phyloP scores from a whole-genome alignment of 2,888 invertebrate species.

The Phyllotreta cruciferae region DNA sequence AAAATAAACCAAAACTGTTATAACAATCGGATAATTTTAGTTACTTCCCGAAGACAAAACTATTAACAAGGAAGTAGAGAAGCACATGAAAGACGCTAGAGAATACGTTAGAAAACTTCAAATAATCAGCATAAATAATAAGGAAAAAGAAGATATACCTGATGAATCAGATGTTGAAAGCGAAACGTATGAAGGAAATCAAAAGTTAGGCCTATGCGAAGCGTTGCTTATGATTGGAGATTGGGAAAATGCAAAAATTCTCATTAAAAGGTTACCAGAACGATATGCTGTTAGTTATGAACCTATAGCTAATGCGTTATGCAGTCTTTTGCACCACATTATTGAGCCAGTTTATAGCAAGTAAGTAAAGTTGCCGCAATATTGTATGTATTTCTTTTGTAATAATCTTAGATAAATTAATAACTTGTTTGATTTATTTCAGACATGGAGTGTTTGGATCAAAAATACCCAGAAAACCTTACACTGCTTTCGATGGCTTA shows the following conservation, averaged over 20 bases:
- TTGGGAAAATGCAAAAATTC: slow-evolving; percentile 83
- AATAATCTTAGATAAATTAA: background rate
- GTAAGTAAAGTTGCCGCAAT: slow-evolving; percentile 63
- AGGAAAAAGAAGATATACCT: slow-evolving; percentile 73
- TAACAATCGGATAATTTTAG: slow-evolving; percentile 57
- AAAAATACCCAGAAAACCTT: slow-evolving; percentile 70
- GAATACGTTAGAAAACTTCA: slow-evolving; percentile 88
- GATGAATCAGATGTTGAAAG: slow-evolving; percentile 71
- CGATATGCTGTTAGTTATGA: slow-evolving; percentile 79
- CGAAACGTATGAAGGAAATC: slow-evolving; percentile 74
- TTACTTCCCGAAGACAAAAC: slow-evolving; percentile 84
- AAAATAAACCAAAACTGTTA: slow-evolving; percentile 9
- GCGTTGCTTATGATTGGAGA: slow-evolving; percentile 87
- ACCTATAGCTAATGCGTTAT: slow-evolving; percentile 79
- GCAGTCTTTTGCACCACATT: slow-evolving; percentile 80
- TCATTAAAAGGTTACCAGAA: slow-evolving; percentile 84
- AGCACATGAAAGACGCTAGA: slow-evolving; percentile 81
- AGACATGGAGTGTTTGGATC: slow-evolving; percentile 78
- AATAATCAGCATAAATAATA: slow-evolving; percentile 81
- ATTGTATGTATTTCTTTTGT: slow-evolving; percentile 9
- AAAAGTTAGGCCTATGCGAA: slow-evolving; percentile 89
- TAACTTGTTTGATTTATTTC: slow-evolving; percentile 35
- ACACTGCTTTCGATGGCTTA: slow-evolving; percentile 62
- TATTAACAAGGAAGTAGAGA: slow-evolving; percentile 82
- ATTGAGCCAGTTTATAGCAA: slow-evolving; percentile 87